phyloP scores from a whole-genome alignment of 1,140 invertebrate genomes.

The Bombus polaris region DNA sequence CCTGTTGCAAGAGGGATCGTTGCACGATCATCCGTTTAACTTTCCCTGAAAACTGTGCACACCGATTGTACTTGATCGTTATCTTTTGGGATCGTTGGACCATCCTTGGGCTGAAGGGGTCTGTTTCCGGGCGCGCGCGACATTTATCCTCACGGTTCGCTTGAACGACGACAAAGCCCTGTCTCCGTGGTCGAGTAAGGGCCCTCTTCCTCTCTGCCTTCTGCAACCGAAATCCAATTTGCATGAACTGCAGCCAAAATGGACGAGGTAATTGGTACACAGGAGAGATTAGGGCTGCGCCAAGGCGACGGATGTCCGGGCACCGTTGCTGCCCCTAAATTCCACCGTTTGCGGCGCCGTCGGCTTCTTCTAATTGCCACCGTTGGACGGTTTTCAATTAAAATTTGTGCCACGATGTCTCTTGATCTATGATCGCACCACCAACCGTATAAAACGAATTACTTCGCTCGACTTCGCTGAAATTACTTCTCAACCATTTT shows the following conservation, averaged over 20 bases:
- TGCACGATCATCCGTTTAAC: not conserved
- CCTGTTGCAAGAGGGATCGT: not conserved
- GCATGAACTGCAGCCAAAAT: constrained; percentile 77
- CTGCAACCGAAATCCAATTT: constrained; percentile 78
- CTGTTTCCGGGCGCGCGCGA: constrained; percentile 36
- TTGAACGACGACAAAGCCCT: constrained; percentile 49
- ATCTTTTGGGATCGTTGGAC: constrained; percentile 26
- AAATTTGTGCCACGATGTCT: not conserved
- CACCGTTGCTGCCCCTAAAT: constrained; percentile 1
- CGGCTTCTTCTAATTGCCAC: constrained; percentile 16
- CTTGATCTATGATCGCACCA: not conserved
- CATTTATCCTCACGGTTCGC: constrained; percentile 42
- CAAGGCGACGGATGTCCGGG: constrained; percentile 56
- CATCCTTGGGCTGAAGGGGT: not conserved
- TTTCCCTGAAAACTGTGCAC: not conserved
- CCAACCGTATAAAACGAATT: not conserved
- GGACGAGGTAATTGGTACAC: constrained; percentile 80
- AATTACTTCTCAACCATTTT: not conserved
- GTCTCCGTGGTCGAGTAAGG: constrained; percentile 38
- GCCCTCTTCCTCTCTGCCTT: constrained; percentile 58
- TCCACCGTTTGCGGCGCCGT: constrained; percentile 4
- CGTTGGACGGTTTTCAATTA: constrained; percentile 14
- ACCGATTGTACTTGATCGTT: constrained; percentile 34
- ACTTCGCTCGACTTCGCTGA: not conserved
- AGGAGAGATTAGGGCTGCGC: constrained; percentile 74